phyloP scores from a whole-genome alignment of 2,888 invertebrate genomes.

The Nephrocerus scutellatus region DNA sequence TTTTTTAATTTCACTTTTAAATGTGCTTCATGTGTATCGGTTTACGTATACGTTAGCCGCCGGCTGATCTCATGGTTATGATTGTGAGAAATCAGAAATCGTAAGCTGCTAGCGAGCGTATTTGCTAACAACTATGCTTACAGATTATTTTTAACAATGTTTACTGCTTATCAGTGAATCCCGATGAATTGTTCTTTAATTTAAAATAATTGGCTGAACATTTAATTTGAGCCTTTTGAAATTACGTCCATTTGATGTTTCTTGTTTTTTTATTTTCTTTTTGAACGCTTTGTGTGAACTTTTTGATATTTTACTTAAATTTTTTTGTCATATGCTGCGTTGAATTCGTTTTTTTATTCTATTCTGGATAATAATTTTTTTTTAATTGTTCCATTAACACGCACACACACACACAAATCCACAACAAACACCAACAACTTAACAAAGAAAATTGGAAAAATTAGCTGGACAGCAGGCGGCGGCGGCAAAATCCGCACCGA shows the following conservation, averaged over 20 bases:
- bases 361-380: slow-evolving; percentile 27
- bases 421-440: slow-evolving; percentile 19
- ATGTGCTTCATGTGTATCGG: too few species aligned
- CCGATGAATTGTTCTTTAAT: too few species aligned
- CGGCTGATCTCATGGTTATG: too few species aligned
- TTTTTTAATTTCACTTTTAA: too few species aligned
- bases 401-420: slow-evolving; percentile 17
- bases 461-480: slow-evolving; percentile 21
- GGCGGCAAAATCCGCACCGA: slow-evolving; percentile 13
- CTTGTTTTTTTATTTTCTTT: slow-evolving; percentile 7
- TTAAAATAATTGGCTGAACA: too few species aligned
- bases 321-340: slow-evolving; percentile 18
- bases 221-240: too few species aligned
- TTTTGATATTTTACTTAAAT: slow-evolving; percentile 20
- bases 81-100: too few species aligned
- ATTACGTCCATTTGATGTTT: slow-evolving; percentile 15
- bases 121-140: too few species aligned
- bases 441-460: slow-evolving; percentile 27
- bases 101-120: too few species aligned
- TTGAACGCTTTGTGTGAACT: not conserved
- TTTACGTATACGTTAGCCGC: too few species aligned
- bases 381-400: slow-evolving; percentile 28
- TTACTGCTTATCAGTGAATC: too few species aligned
- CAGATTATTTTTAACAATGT: too few species aligned
- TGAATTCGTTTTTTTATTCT: slow-evolving; percentile 13